Evolutionary conservation across 2,888 invertebrate species (phyloP), one percentile per base, ranked within the genome.

Genomic region (Enoplolaimus lenunculus): DNA sequence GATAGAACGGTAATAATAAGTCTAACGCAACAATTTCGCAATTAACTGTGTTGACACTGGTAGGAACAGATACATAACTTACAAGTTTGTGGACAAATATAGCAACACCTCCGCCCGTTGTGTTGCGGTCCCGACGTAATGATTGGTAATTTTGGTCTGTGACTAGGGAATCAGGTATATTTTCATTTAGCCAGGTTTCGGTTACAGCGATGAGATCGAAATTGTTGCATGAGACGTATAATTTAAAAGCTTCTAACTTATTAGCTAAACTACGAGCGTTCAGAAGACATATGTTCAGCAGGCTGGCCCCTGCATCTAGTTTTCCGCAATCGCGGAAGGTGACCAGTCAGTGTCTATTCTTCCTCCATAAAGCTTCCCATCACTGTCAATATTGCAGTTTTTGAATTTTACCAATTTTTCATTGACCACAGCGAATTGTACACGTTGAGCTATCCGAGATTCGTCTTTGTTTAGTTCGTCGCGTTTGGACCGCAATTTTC

Each of bases 231-330:
- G 62, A 26, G 31, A 62, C 7, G 28, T 29, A 62, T 31, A n/a
- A 3, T 13, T 62, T 62, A 31, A 62, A 62, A 31, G 28, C 31
- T 7, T 62, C 62, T 3, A 62, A 13, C 28, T 62, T 62, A 29
- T 62, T 62, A 62, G 28, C 7, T 31, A 62, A 29, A 62, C 62
- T 62, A 13, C 62, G 62, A 16, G 62, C 62, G 28, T 62, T 57
- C 16, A 57, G 16, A 21, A 57, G 57, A 57, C 57, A 21, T 16
- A 13, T 16, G 7, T n/a, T 62, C 28, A 62, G 13, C 16, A 29
- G 62, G 31, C n/a, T 62, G 7, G 62, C 62, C 28, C 62, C 62
- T 29, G 16, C 7, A 7, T 62, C 28, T 62, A 62, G 62, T 62
- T 62, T 62, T 16, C 28, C 28, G 62, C n/a, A 13, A 16, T 13